Base-by-base conservation (phyloP, 1,140 invertebrate species). In the Archivesica marissinica region DNA sequence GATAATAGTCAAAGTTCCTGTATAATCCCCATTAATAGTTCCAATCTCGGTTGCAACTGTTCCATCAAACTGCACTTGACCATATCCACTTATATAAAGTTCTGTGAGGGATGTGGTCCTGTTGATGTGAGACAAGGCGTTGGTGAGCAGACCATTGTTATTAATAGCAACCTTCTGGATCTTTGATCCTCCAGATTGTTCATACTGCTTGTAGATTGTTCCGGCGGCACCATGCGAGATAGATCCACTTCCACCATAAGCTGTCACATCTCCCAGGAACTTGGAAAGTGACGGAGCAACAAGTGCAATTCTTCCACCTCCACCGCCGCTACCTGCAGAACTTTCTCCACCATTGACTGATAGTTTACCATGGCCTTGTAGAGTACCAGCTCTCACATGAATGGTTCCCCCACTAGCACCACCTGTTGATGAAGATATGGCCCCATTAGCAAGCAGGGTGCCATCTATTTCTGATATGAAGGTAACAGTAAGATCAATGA, bases 401-500 rank as follows among this genome's bases (percentile, higher is more conserved):
- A 91, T 84, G 39, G 88, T 90, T 38, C 90, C 90, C 23, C 90
- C 90, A 87, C 90, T 91, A 11, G 88, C 88, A 52, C 82, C 88
- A 35, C 86, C 87, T n/a, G 74, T 38, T 41, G 59, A 74, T 20
- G 68, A 59, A 30, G 75, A 52, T 7, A 56, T 20, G 0, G 44
- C 82, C 25, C 90, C 90, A 78, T 89, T 61, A 15, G 87, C 87
- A 39, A 54, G 20, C 47, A 91, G 15, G 9, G 44, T 28, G 70
- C 90, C 90, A 88, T 90, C 88, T 30, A 90, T 33, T 23, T 64
- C 28, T 56, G 81, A 56, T 66, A 75, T 68, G 33, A 25, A 33
- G 23, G n/a, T 54, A 11, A 84, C 41, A 30, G 68, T 68, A 0
- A 91, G 41, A 13, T 23, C 56, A n/a, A 91, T 82, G 6, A 89